These are phyloP conservation scores for Pipistrellus pipistrellus DNA, from an alignment of 2,797 vertebrate species.

Conservation along the genomic window DNA sequence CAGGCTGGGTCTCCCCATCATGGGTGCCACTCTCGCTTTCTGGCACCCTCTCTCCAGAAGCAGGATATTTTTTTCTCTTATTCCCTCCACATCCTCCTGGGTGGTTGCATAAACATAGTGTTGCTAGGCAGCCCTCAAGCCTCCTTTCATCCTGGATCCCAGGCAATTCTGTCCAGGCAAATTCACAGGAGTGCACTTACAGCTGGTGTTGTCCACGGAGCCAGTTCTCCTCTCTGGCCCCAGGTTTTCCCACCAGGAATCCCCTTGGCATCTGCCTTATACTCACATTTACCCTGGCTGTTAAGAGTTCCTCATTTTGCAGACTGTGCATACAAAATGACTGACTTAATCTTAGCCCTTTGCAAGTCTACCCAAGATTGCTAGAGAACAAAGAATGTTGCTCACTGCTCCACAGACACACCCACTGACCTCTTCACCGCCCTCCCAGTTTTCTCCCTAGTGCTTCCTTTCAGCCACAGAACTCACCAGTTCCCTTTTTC, in stretches of 20 bases:
- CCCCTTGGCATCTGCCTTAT: not conserved
- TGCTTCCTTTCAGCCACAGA: not conserved
- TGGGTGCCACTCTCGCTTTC: conserved; percentile 69
- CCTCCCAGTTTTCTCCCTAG: not conserved
- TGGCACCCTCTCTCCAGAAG: conserved; percentile 81
- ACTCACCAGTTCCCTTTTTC: not conserved
- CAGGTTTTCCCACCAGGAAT: conserved; percentile 10
- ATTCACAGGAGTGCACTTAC: conserved; percentile 35
- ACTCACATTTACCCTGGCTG: not conserved
- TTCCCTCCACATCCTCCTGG: conserved; percentile 74
- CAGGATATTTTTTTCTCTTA: conserved; percentile 21
- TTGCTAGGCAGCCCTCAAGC: conserved; percentile 78
- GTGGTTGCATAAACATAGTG: conserved; percentile 76
- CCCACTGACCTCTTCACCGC: not conserved
- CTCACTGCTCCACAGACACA: not conserved
- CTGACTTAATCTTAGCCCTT: conserved; percentile 17
- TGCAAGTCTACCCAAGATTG: not conserved
- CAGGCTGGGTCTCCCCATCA: conserved; percentile 79
- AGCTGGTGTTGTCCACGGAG: not conserved
- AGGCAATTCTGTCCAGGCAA: conserved; percentile 61
- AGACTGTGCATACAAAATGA: not conserved
- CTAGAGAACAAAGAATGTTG: conserved; percentile 5
- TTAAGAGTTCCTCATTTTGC: not conserved
- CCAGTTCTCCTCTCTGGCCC: conserved; percentile 14
- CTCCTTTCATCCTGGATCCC: conserved; percentile 77